These are phyloP conservation scores for Thaumetopoea pityocampa DNA, from an alignment of 1,140 invertebrate species.

Conservation along the genomic window DNA sequence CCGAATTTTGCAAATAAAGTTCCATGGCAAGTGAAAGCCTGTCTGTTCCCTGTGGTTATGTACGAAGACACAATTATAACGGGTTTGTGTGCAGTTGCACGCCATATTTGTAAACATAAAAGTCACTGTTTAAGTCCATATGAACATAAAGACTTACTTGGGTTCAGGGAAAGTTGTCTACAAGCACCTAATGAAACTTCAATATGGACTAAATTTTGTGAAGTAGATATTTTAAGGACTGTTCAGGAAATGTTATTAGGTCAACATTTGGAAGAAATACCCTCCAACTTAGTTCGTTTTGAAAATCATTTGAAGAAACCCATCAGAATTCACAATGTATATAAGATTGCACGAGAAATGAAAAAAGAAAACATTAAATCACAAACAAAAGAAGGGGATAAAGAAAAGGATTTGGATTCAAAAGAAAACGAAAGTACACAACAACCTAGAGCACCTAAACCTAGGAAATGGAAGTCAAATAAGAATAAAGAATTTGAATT, in stretches of 20 bases:
- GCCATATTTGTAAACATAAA: constrained; percentile 79
- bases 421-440: constrained; percentile 17
- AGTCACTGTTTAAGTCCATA: constrained; percentile 15
- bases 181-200: constrained; percentile 90
- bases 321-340: constrained; percentile 90
- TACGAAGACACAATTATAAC: constrained; percentile 80
- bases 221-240: constrained; percentile 84
- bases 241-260: constrained; percentile 55
- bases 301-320: constrained; percentile 92
- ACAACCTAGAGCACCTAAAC: constrained; percentile 44
- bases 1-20: constrained; percentile 23
- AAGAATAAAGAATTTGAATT: constrained; percentile 41
- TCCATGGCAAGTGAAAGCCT: constrained; percentile 66
- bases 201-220: constrained; percentile 95
- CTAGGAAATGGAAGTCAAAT: constrained; percentile 71
- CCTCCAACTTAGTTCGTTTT: constrained; percentile 81
- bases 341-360: constrained; percentile 82
- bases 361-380: constrained; percentile 67
- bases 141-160: constrained; percentile 78
- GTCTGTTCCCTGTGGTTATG: constrained; percentile 78
- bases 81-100: constrained; percentile 81
- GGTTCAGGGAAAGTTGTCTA: constrained; percentile 87
- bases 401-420: constrained; percentile 25
- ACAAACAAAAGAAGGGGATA: constrained; percentile 21
- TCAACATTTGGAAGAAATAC: constrained; percentile 31